Conservation (phyloP, 2,113 vertebrate genomes). For the Thamnophis sirtalis region DNA sequence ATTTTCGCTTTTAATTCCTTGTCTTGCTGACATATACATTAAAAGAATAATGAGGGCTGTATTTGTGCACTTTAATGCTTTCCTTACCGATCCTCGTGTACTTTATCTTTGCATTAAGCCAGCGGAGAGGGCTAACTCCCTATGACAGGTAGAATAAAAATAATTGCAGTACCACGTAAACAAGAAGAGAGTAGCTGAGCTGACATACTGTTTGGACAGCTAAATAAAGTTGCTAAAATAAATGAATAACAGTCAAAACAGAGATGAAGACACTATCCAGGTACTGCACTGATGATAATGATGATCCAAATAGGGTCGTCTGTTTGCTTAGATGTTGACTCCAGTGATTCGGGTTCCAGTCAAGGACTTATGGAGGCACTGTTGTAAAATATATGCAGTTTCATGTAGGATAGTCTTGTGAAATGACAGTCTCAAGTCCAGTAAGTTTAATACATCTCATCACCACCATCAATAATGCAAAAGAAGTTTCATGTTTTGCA, state of each 20-base stretch:
- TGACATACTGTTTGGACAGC: neutral
- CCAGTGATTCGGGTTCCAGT: neutral
- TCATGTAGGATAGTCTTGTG: neutral
- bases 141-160: slow-evolving; percentile 43
- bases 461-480: neutral
- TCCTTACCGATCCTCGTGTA: slow-evolving; percentile 48
- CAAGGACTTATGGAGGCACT: neutral
- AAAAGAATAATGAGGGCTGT: slow-evolving; percentile 64
- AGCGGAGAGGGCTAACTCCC: slow-evolving; percentile 37
- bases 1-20: slow-evolving; percentile 65
- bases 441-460: neutral
- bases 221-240: neutral
- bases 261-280: neutral
- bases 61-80: slow-evolving; percentile 27
- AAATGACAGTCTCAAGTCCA: neutral
- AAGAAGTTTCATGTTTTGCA: neutral
- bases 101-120: slow-evolving; percentile 55
- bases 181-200: slow-evolving; percentile 1
- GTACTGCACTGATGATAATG: neutral
- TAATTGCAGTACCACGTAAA: slow-evolving; percentile 34
- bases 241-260: neutral
- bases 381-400: neutral
- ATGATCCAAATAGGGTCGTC: neutral
- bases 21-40: slow-evolving; percentile 58
- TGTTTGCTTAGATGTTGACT: neutral